A percentile compares a stretch with the other conserved stretches of the same genome.
These are phyloP conservation scores for Lerista edwardsae DNA, from an alignment of 2,797 vertebrate genomes.

Conservation along the genomic window DNA sequence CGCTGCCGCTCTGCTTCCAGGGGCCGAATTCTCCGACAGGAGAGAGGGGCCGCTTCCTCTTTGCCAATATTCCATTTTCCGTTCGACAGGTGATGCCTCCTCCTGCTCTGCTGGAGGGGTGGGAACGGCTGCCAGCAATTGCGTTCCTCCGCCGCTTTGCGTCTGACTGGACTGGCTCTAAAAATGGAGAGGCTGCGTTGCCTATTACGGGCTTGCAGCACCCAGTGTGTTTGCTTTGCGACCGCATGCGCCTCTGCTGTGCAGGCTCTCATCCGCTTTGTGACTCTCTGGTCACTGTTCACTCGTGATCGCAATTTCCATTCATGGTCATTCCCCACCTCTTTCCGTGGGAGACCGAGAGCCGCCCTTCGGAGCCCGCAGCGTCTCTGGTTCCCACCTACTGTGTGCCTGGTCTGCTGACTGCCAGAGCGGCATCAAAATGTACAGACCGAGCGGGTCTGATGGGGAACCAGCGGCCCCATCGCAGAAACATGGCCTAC, in stretches of 20 bases:
- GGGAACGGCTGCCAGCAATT: not conserved
- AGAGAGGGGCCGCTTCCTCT: not conserved
- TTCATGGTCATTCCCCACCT: too few species aligned
- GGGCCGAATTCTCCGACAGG: constrained; percentile 11
- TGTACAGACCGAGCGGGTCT: not conserved
- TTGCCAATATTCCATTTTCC: not conserved
- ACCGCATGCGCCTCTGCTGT: too few species aligned
- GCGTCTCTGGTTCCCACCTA: not conserved
- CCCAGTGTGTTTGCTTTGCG: too few species aligned
- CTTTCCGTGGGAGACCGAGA: too few species aligned
- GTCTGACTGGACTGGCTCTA: rapidly evolving
- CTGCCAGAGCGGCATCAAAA: not conserved
- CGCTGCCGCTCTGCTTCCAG: not conserved
- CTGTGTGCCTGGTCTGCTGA: too few species aligned
- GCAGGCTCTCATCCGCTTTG: too few species aligned
- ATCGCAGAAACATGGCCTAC: too few species aligned
- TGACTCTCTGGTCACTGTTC: too few species aligned
- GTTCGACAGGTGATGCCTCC: not conserved
- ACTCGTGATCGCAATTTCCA: too few species aligned
- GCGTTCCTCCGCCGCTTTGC: not conserved
- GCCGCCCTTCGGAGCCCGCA: too few species aligned
- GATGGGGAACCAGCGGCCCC: too few species aligned
- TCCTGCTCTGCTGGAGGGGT: not conserved
- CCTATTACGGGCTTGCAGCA: too few species aligned
- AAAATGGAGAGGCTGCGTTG: rapidly evolving